Evolutionary conservation across 2,113 vertebrate genomes (phyloP).

Genomic region (Meleagris gallopavo): DNA sequence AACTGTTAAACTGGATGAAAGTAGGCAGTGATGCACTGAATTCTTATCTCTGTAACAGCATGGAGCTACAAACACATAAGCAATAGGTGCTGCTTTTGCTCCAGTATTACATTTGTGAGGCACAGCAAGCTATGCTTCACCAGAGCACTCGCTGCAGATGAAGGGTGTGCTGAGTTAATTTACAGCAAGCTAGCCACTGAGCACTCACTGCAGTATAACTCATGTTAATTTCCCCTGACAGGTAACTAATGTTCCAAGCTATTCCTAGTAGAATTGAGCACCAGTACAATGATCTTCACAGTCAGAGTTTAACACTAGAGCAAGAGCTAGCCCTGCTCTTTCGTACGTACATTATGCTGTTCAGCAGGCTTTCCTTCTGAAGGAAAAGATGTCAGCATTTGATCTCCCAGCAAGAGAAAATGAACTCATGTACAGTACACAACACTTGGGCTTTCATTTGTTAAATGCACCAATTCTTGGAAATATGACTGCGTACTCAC

Average conservation of each 20-base stretch:
- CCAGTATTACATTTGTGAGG: neutral
- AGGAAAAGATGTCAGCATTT: neutral
- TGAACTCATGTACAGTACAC: neutral
- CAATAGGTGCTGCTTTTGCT: neutral
- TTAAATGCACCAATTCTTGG: neutral
- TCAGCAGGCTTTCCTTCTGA: neutral
- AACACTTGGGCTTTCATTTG: constrained; percentile 22
- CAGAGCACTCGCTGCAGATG: neutral
- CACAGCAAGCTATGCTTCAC: neutral
- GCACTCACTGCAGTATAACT: neutral
- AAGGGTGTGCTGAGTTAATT: neutral
- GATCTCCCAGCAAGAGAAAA: neutral
- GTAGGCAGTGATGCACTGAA: neutral
- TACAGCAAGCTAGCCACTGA: neutral
- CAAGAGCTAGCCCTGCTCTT: neutral
- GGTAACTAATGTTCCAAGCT: neutral
- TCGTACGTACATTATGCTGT: neutral
- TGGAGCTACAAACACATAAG: neutral
- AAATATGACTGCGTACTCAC: constrained; percentile 33
- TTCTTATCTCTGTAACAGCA: neutral
- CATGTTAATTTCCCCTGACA: neutral
- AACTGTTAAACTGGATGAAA: neutral
- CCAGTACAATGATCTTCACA: neutral
- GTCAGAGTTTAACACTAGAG: neutral
- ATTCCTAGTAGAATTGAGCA: neutral